Base-by-base conservation (phyloP, 2,113 vertebrate genomes). In the Apaloderma vittatum region DNA sequence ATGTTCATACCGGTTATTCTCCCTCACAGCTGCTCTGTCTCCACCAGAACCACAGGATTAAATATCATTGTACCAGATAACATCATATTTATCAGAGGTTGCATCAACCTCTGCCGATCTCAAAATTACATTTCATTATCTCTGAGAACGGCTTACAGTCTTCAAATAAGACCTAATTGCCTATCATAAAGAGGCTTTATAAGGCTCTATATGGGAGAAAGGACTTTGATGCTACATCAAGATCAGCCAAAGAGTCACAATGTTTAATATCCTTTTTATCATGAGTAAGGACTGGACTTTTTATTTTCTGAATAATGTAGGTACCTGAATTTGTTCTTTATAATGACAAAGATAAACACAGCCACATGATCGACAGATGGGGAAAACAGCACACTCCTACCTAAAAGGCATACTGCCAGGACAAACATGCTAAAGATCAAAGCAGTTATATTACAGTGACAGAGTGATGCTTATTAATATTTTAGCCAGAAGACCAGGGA, bases 21-120 rank as follows among this genome's bases (percentile, higher is more conserved):
- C 75, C 63, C 62, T 83, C 30, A 80, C 55, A 90, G 88, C 63
- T 92, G 81, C 51, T 85, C 81, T 77, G 49, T 76, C 75, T 88
- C 88, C 85, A 93, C 85, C 59, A 88, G 59, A 93, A 58, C 87
- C 85, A 81, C 55, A 74, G 48, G 34, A 82, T 77, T 92, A 86
- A 86, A 40, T 63, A 88, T 48, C 43, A 74, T 22, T 93, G 46
- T 29, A 88, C 27, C 32, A 92, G 85, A 80, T 30, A 93, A 66
- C 43, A 88, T 66, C 45, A 11, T 37, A 77, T 55, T 77, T 90
- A 93, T 75, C 88, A 86, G 26, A 70, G 55, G 32, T 51, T 93
- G 40, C 61, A 92, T 37, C 74, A 65, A 66, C 43, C 58, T 80
- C 73, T 18, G 37, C 6, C 83, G 54, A 80, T 54, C 40, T 84